Evolutionary conservation across 2,113 vertebrate species (phyloP), one percentile per base, ranked within the genome.

Genomic region (Austrofundulus limnaeus): DNA sequence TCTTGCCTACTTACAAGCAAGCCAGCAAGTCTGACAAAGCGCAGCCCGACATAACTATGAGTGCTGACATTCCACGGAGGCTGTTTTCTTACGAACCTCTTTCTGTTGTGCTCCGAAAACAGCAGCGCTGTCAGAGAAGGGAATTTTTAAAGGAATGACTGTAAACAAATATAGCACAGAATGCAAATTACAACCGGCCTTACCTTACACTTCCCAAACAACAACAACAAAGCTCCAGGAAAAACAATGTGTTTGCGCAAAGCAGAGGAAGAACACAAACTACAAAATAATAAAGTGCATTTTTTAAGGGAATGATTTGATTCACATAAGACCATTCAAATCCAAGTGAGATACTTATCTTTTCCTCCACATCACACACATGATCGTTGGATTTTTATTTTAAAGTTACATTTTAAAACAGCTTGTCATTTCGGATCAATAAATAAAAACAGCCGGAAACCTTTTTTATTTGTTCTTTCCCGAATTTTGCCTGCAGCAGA

Each of bases 71-170:
- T 70, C 61, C 53, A 39, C 46, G 49, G 38, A 3, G 15, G 17
- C 28, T 74, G 52, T 69, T 66, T 61, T 66, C 42, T 28, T 25
- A 45, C n/a, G 0, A 2, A 7, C 45, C 43, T 43, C 60, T 45
- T 42, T 61, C 37, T 6, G 7, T 28, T 64, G 45, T 56, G 23
- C 19, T 42, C 11, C 1, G 59, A 61, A 67, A 47, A 70, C 47
- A 63, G 63, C 48, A 58, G 28, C 24, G 0, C 75, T 59, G 42
- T 24, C n/a, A 66, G 61, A 56, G 41, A 50, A 54, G 66, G 43
- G n/a, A n/a, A n/a, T n/a, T n/a, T n/a, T n/a, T n/a, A n/a, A n/a
- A n/a, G n/a, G n/a, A 54, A 52, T 63, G 51, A 70, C 39, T 38
- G 11, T 39, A 37, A 39, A 55, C 48, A 34, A 34, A 34, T 34